Base-by-base conservation (phyloP, 2,888 invertebrate species). In the Harmothoe impar region DNA sequence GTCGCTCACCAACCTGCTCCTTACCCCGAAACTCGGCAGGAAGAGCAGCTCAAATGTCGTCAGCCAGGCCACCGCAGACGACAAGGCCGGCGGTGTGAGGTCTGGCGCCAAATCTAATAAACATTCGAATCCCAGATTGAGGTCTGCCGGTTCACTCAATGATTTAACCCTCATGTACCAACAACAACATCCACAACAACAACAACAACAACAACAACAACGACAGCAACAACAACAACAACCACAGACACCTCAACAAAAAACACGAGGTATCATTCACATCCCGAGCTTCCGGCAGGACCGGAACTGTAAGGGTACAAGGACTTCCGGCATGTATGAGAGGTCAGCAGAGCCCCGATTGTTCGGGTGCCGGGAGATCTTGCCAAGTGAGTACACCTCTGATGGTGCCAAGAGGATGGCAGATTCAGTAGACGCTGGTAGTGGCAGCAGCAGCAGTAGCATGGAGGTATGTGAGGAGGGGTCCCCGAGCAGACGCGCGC, bases 361-460 rank as follows among this genome's bases (percentile, higher is more conserved):
- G 10, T 5, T 25, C 29, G 86, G 33, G 25, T 54, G 12, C 7
- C 15, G 54, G 0, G 86, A 54, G 15, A 54, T 52, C 7, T 23
- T 84, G 23, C 84, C 86, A n/a, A 86, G 86, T 25, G 54, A 52
- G 3, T n/a, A n/a, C n/a, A 86, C 51, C 31, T 86, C 86, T 31
- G 86, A 86, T 31, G 54, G 86, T 29, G 54, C 54, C 31, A 86
- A 86, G 86, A 52, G 25, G 1, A 52, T 54, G 54, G 33, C 29
- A 0, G 86, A 86, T 10, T 86, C 86, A 15, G 25, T 52, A 31
- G 86, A 86, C 43, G 43, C 5, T 43, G 43, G 43, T 43, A 86
- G 86, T 51, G 85, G 85, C 25, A 86, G 86, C 56, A 35, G 15
- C 20, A 35, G 35, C 77, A 31, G 25, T 20, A 7, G 5, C 77